These are phyloP conservation scores for Vidua macroura DNA, from an alignment of 2,113 vertebrate species.

Conservation along the genomic window DNA sequence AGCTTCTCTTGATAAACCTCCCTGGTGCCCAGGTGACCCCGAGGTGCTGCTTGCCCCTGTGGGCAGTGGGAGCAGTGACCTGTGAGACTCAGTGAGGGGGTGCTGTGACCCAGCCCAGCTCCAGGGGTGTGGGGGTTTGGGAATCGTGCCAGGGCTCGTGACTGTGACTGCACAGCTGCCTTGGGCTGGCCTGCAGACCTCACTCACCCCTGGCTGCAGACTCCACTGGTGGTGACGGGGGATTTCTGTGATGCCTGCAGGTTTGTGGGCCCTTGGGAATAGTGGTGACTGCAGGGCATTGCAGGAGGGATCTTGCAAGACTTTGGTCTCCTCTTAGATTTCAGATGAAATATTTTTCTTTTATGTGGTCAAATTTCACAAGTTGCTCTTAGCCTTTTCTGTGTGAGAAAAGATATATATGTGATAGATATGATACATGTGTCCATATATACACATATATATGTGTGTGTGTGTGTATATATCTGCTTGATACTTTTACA, in stretches of 20 bases:
- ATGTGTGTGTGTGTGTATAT: background rate
- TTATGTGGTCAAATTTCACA: background rate
- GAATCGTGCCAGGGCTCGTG: accelerated
- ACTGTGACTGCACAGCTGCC: background rate
- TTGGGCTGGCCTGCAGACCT: background rate
- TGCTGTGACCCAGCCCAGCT: background rate
- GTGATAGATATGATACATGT: background rate
- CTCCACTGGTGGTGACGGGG: accelerated
- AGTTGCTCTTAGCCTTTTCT: background rate
- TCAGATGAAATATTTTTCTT: background rate
- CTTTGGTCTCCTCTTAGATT: background rate
- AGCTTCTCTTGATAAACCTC: background rate
- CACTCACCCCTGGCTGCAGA: accelerated
- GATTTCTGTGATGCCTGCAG: background rate
- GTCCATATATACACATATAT: background rate
- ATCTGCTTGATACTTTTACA: background rate
- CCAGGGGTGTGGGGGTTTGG: background rate
- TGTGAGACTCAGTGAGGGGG: accelerated
- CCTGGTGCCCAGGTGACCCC: background rate
- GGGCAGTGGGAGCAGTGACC: background rate
- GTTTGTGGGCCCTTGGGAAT: accelerated
- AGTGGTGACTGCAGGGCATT: background rate
- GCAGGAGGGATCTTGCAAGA: background rate
- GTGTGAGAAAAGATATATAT: background rate
- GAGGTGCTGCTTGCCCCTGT: background rate